A percentile compares a stretch with the other conserved stretches of the same genome.
These are phyloP conservation scores for Nebria ingens DNA, from an alignment of 1,140 invertebrate species.

Conservation along the genomic window DNA sequence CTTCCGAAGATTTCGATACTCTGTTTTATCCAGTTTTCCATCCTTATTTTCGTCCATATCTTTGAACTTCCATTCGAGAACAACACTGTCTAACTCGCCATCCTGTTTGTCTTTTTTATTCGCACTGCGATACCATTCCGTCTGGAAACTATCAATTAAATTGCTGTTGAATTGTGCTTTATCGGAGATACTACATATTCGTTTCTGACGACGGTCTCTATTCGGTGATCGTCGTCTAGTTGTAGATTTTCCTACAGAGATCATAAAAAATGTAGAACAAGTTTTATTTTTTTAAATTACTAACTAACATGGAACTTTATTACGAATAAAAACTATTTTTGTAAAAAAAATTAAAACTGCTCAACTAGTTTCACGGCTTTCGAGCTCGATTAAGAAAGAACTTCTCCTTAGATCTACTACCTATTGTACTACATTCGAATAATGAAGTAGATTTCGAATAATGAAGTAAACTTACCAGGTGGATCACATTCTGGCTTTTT, in stretches of 20 bases:
- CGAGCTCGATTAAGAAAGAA: too few species aligned
- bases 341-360: too few species aligned
- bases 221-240: constrained; percentile 16
- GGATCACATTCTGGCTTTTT: constrained; percentile 55
- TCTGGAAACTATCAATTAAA: constrained; percentile 68
- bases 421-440: too few species aligned
- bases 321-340: too few species aligned
- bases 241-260: constrained; percentile 17
- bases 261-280: constrained; percentile 4
- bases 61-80: constrained; percentile 80
- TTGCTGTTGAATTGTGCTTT: constrained; percentile 70
- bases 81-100: constrained; percentile 31
- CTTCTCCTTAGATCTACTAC: constrained; percentile 19
- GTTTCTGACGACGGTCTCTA: constrained; percentile 18
- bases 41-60: constrained; percentile 70
- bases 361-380: not conserved
- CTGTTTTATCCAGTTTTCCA: constrained; percentile 58
- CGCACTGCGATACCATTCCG: constrained; percentile 54
- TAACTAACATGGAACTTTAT: too few species aligned
- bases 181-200: constrained; percentile 59
- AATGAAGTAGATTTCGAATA: too few species aligned
- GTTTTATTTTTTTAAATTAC: constrained; percentile 18
- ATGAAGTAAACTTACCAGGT: constrained; percentile 30
- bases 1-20: constrained; percentile 67
- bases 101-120: constrained; percentile 24